phyloP scores from a whole-genome alignment of 2,797 vertebrate species.

The Tarsius wallacei region DNA sequence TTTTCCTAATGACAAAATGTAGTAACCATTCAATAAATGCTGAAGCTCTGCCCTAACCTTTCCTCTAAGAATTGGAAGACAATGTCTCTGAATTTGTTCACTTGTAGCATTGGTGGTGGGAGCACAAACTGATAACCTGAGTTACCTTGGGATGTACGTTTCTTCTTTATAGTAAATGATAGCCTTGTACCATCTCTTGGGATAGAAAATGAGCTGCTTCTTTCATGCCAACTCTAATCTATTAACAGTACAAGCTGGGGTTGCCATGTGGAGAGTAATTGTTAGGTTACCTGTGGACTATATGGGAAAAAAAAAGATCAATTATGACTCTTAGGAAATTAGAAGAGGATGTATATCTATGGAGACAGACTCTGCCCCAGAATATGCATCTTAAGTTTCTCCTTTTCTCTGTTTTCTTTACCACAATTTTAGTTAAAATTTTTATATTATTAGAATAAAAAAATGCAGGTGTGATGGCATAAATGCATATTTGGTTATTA shows the following conservation, averaged over 20 bases:
- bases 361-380: background rate
- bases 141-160: background rate
- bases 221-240: background rate
- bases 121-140: background rate
- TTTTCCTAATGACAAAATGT: background rate
- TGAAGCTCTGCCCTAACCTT: background rate
- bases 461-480: background rate
- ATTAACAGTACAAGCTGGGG: background rate
- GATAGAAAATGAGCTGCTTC: background rate
- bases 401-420: background rate
- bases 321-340: background rate
- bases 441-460: background rate
- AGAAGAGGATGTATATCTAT: background rate
- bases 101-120: background rate
- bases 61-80: background rate
- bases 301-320: background rate
- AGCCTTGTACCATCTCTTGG: background rate
- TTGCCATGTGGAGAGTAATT: background rate
- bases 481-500: constrained; percentile 1
- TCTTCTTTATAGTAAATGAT: background rate
- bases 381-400: background rate
- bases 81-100: background rate
- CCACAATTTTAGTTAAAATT: constrained; percentile 9
- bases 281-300: background rate
- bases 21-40: background rate